A percentile compares a stretch with the other conserved stretches of the same genome.
phyloP scores from a whole-genome alignment of 1,140 invertebrate species.

The Brachionus asplanchnoidis region DNA sequence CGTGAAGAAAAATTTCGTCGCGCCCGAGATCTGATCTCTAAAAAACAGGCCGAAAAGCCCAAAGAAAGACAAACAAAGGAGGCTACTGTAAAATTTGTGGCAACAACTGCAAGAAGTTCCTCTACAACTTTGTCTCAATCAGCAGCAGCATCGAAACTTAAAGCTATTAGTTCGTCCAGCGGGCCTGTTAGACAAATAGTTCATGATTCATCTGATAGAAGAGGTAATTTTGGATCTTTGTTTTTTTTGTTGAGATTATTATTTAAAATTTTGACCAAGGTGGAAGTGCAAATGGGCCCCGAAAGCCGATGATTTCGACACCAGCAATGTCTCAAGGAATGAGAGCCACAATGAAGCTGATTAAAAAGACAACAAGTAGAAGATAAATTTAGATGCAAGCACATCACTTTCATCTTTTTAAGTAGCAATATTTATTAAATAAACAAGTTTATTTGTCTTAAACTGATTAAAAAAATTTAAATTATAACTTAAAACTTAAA shows the following conservation, averaged over 20 bases:
- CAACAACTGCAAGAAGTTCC: background rate
- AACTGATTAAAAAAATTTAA: background rate
- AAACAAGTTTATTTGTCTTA: background rate
- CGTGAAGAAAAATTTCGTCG: conserved; percentile 35
- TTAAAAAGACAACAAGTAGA: background rate
- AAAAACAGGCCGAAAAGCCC: conserved; percentile 30
- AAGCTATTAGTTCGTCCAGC: background rate
- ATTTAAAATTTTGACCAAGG: background rate
- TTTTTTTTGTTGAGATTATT: too few relatives aligned
- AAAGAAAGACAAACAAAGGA: conserved; percentile 30
- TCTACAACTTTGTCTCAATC: background rate
- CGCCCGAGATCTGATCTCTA: background rate
- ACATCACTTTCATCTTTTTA: background rate
- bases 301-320: background rate
- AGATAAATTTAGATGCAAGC: background rate
- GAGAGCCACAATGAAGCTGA: conserved; percentile 29
- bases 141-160: background rate
- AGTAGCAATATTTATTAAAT: background rate
- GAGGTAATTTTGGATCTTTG: background rate
- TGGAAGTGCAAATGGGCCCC: background rate
- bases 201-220: conserved; percentile 4
- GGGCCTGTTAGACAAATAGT: conserved; percentile 12
- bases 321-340: conserved; percentile 17
- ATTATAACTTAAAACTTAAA: background rate
- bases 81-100: conserved; percentile 24